Conservation (phyloP, 2,797 vertebrate species). For the Bucorvus abyssinicus region DNA sequence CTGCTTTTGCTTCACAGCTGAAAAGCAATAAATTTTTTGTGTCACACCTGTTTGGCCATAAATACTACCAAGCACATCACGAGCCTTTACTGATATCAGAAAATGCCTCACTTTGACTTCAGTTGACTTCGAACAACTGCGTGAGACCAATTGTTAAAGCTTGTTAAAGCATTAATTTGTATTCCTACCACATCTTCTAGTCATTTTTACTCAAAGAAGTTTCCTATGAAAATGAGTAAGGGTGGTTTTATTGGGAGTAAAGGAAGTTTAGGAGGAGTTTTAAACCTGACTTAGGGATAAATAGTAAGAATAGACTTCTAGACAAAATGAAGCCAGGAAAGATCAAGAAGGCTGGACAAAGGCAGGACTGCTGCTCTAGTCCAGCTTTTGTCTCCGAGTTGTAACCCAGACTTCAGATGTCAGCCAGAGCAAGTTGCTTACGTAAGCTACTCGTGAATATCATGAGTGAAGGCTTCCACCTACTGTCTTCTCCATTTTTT, state of each 20-base stretch:
- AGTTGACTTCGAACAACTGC: not conserved
- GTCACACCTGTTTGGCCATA: not conserved
- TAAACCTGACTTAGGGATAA: not conserved
- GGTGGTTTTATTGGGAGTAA: not conserved
- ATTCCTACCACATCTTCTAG: not conserved
- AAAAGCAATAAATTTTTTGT: not conserved
- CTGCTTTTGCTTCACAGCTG: not conserved
- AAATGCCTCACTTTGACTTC: not conserved
- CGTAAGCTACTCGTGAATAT: not conserved
- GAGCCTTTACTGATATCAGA: not conserved
- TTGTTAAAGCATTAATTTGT: not conserved
- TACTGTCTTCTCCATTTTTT: not conserved
- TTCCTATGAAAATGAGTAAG: not conserved
- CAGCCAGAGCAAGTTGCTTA: not conserved
- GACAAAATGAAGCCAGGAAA: not conserved
- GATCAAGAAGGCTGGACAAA: not conserved
- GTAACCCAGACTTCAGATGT: not conserved
- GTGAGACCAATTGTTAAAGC: not conserved
- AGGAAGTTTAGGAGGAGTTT: not conserved
- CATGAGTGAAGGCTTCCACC: not conserved
- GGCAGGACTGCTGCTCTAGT: not conserved
- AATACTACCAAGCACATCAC: not conserved
- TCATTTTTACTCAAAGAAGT: not conserved
- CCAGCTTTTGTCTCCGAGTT: not conserved
- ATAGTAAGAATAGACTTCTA: not conserved